phyloP scores from a whole-genome alignment of 2,888 invertebrate species.

The Drosophila neonasuta region DNA sequence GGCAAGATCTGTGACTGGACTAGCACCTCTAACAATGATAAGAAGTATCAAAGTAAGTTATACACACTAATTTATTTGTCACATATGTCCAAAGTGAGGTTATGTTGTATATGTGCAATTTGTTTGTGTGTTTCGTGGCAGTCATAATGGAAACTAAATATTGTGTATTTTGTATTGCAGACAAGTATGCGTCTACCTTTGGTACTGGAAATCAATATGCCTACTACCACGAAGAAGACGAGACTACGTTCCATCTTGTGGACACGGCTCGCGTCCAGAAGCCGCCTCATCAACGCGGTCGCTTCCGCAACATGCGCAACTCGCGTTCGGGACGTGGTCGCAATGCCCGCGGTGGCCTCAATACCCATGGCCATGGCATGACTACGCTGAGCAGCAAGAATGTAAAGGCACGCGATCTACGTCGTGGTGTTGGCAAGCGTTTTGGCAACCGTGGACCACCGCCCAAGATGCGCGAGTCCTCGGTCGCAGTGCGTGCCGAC shows the following conservation, averaged over 20 bases:
- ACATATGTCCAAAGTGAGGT: constrained; percentile 65
- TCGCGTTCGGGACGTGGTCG: constrained; percentile 82
- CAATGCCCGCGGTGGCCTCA: constrained; percentile 87
- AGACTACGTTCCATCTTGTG: constrained; percentile 98
- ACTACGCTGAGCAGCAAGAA: constrained; percentile 93
- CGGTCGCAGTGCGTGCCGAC: constrained; percentile 97
- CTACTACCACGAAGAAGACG: constrained; percentile 99
- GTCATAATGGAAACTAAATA: constrained; percentile 19
- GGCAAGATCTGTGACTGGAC: constrained; percentile 99
- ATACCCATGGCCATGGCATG: constrained; percentile 87
- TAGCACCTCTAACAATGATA: constrained; percentile 95
- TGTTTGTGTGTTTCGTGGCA: constrained; percentile 74
- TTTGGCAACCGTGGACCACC: constrained; percentile 86
- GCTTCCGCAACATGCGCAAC: constrained; percentile 92
- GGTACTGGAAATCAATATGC: constrained; percentile 98
- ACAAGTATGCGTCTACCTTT: constrained; percentile 96
- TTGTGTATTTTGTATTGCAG: constrained; percentile 34
- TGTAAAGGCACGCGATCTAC: constrained; percentile 90
- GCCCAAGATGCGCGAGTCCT: constrained; percentile 97
- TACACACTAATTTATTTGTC: background rate
- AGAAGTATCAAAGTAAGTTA: constrained; percentile 90
- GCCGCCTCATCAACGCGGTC: constrained; percentile 96
- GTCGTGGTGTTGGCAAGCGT: constrained; percentile 83
- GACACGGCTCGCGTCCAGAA: constrained; percentile 96
- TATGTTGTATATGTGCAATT: constrained; percentile 52